phyloP scores from a whole-genome alignment of 2,888 invertebrate genomes.

The Eupelmus urozonus region DNA sequence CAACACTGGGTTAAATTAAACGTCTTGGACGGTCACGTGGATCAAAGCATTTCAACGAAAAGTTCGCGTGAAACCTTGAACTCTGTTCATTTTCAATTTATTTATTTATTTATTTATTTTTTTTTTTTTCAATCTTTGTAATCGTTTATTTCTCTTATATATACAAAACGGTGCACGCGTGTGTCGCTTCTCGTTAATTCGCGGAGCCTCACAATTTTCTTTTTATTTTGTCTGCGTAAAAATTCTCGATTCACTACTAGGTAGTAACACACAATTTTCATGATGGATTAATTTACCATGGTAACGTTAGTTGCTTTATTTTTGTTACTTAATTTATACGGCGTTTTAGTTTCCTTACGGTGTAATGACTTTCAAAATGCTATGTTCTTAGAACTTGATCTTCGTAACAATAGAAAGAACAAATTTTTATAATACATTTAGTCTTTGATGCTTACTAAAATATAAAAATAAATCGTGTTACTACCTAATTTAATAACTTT shows the following conservation, averaged over 20 bases:
- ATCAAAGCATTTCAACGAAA: constrained; percentile 59
- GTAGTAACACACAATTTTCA: constrained; percentile 52
- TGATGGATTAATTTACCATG: background rate
- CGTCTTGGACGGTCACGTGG: constrained; percentile 61
- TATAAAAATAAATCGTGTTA: constrained; percentile 57
- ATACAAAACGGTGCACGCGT: constrained; percentile 46
- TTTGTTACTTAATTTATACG: no score
- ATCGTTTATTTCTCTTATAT: constrained; percentile 36
- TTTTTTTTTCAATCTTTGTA: background rate
- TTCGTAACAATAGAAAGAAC: background rate
- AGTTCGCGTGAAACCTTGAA: constrained; percentile 44
- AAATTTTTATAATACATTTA: constrained; percentile 2
- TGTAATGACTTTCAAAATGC: background rate
- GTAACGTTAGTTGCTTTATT: background rate
- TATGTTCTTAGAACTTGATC: background rate
- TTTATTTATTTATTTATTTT: background rate
- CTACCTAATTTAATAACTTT: constrained; percentile 44
- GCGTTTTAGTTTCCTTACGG: no score
- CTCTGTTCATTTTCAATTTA: constrained; percentile 13
- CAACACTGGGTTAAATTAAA: constrained; percentile 63
- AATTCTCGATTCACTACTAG: constrained; percentile 36
- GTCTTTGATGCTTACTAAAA: constrained; percentile 11
- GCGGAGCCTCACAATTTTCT: constrained; percentile 24
- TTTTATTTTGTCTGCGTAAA: constrained; percentile 33
- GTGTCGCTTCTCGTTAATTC: constrained; percentile 15